Evolutionary conservation across 2,888 invertebrate genomes (phyloP).

Genomic region (Netelia virgata): DNA sequence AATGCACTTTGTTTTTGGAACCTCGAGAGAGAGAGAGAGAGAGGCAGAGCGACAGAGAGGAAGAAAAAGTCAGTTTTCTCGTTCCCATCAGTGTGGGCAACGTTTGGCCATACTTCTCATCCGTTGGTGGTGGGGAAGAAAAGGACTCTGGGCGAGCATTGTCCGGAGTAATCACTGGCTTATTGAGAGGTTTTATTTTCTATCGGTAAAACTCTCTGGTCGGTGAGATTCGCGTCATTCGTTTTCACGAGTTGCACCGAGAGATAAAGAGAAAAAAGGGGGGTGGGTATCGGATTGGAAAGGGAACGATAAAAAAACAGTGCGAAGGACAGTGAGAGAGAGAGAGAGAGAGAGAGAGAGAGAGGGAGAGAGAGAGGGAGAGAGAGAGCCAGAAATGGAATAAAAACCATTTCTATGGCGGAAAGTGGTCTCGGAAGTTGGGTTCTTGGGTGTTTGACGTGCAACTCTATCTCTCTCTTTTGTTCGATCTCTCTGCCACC

Average conservation of each 20-base stretch:
- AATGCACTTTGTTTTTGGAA: constrained; percentile 41
- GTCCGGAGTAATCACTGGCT: constrained; percentile 66
- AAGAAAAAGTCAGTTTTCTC: neutral
- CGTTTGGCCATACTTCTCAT: constrained; percentile 28
- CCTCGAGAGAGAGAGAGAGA: neutral
- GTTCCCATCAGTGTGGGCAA: constrained; percentile 5
- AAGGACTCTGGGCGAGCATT: constrained; percentile 50
- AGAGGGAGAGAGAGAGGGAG: constrained; percentile 12
- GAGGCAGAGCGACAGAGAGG: neutral
- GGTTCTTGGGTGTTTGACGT: constrained; percentile 59
- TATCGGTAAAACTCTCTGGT: constrained; percentile 60
- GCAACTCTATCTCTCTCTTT: constrained; percentile 17
- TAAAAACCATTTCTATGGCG: constrained; percentile 63
- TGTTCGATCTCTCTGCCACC: constrained; percentile 1
- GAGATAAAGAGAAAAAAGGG: constrained; percentile 28
- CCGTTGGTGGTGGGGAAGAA: constrained; percentile 8
- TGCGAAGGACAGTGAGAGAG: neutral
- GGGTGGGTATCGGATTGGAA: constrained; percentile 12
- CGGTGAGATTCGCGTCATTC: constrained; percentile 51
- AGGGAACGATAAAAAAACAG: constrained; percentile 23
- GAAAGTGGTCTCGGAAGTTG: constrained; percentile 68
- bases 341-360: constrained; percentile 17
- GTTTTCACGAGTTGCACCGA: constrained; percentile 47
- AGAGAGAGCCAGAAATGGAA: constrained; percentile 38
- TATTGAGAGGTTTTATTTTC: constrained; percentile 67